Base-by-base conservation (phyloP, 2,888 invertebrate genomes). In the Conistra vaccinii region DNA sequence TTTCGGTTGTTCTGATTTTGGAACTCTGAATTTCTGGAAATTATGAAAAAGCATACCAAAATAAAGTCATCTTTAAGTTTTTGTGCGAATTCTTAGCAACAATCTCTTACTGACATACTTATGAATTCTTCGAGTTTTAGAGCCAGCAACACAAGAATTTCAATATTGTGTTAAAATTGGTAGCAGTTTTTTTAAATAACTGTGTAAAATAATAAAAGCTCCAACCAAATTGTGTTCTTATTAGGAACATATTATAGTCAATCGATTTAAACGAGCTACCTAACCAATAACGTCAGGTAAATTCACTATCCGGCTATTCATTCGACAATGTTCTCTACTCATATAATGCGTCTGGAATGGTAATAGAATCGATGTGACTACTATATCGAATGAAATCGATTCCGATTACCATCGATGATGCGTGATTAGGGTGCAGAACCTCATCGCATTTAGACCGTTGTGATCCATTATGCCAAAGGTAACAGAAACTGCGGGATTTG, bases 361-460 rank as follows among this genome's bases (percentile, higher is more conserved):
- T 67, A 79, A 77, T 63, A 5, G 69, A 69, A 82, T 53, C 53
- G 32, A 68, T 82, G 53, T 39, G 57, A 58, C 57, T 82, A 63
- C 69, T 82, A 48, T 82, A 69, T 82, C 57, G 78, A 58, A 53
- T 42, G 69, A 62, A 77, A 79, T 78, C 57, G 78, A 53, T 58
- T 48, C 14, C 35, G 63, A 82, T 78, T 78, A 78, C 78, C 58
- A 65, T 69, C 57, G 63, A 78, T 69, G 57, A 82, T 45, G 78
- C 26, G 42, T 69, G 51, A 62, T 81, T 76, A 66, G 48, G 61
- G 39, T 66, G 61, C 55, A 23, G 53, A 61, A 61, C 20, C 26
- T 29, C 29, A 23, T 65, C 35, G 26, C 10, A 23, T 57, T 61
- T 9, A 17, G 23, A 42, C 32, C 12, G 23, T 35, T 20, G 26